phyloP scores from a whole-genome alignment of 1,140 invertebrate genomes.

The Euwallacea fornicatus region DNA sequence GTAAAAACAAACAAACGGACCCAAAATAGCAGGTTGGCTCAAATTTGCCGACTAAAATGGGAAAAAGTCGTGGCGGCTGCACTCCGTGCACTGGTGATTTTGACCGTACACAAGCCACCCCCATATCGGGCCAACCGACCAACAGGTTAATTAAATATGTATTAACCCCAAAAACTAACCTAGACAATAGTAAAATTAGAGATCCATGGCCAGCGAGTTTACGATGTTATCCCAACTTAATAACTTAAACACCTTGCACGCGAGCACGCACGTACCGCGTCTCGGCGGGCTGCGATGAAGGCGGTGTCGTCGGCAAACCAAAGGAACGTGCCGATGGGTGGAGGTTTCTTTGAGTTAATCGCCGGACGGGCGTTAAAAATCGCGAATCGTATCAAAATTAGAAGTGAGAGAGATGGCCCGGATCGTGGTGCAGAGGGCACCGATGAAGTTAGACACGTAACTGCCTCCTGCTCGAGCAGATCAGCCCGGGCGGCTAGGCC shows the following conservation, averaged over 20 bases:
- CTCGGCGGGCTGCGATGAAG: slow-evolving; percentile 1
- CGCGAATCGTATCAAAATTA: too few species aligned
- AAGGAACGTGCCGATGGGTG: not conserved
- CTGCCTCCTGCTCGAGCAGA: slow-evolving; percentile 30
- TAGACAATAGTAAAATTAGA: slow-evolving; percentile 26
- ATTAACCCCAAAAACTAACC: slow-evolving; percentile 30
- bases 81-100: too few species aligned
- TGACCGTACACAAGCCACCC: too few species aligned
- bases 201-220: slow-evolving; percentile 9
- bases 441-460: slow-evolving; percentile 8
- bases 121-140: not conserved
- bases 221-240: slow-evolving; percentile 5
- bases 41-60: too few species aligned
- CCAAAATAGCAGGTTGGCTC: not conserved
- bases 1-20: not conserved
- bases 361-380: too few species aligned
- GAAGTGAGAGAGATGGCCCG: too few species aligned
- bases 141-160: slow-evolving; percentile 30
- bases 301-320: slow-evolving; percentile 11
- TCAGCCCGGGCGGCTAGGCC: slow-evolving; percentile 26
- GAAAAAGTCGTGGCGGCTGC: too few species aligned
- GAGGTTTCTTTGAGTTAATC: too few species aligned
- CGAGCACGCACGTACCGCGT: not conserved
- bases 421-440: not conserved
- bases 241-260: too few species aligned